Percentiles rank a stretch among this genome's conserved stretches.
These are phyloP conservation scores for Mylabris phalerata DNA, from an alignment of 1,140 invertebrate species.

Conservation along the genomic window DNA sequence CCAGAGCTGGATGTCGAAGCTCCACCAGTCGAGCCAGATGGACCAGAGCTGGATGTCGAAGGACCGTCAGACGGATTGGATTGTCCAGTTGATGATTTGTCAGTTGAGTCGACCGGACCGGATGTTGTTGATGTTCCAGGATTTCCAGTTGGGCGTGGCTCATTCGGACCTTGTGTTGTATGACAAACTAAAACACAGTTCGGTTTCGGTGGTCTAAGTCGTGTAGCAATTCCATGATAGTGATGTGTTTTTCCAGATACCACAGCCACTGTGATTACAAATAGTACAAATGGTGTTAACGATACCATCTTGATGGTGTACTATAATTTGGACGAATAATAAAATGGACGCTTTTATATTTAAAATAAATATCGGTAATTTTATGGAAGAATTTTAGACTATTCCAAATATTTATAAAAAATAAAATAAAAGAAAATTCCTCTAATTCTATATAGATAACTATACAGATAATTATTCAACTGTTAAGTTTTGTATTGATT, in stretches of 20 bases:
- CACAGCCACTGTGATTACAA: not conserved
- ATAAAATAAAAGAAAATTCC: too few relatives aligned
- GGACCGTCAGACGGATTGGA: too few relatives aligned
- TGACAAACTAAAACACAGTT: not conserved
- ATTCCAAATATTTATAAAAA: too few relatives aligned
- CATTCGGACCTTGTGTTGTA: not conserved
- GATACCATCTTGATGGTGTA: not conserved
- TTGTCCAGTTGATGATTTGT: too few relatives aligned
- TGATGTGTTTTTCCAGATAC: not conserved
- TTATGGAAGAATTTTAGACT: too few relatives aligned
- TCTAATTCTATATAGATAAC: too few relatives aligned
- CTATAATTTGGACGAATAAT: not conserved
- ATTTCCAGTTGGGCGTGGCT: not conserved
- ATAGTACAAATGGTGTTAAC: not conserved
- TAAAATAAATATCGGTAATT: too few relatives aligned
- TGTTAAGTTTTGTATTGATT: not conserved
- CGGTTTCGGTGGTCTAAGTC: not conserved
- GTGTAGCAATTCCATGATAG: not conserved
- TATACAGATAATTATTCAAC: too few relatives aligned
- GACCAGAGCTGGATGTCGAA: too few relatives aligned
- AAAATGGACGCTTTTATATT: not conserved
- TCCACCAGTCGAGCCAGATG: too few relatives aligned
- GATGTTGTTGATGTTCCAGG: not conserved
- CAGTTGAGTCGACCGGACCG: not conserved
- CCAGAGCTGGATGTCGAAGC: too few relatives aligned